Conservation (phyloP, 2,888 invertebrate genomes). For the Leistus spinibarbis region DNA sequence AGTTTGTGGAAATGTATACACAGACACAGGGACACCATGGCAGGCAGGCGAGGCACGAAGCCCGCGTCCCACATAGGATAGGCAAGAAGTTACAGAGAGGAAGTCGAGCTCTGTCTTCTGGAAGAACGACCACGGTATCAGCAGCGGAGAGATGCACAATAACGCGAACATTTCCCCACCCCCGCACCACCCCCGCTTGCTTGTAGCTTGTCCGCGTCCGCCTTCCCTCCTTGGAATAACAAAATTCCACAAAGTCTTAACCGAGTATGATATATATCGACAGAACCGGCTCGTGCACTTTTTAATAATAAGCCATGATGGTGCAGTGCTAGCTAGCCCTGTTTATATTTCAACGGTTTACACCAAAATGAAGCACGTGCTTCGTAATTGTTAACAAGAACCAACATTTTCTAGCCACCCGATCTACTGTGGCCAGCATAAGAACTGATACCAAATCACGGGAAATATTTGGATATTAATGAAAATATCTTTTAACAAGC, state of each 20-base stretch:
- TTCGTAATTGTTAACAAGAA: too few relatives aligned
- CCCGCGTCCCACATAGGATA: neutral
- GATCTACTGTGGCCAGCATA: too few relatives aligned
- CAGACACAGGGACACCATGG: neutral
- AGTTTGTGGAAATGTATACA: neutral
- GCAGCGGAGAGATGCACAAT: constrained; percentile 31
- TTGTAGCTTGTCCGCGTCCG: neutral
- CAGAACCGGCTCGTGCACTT: constrained; percentile 9
- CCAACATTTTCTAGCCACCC: too few relatives aligned
- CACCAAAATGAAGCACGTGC: neutral
- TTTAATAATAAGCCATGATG: neutral
- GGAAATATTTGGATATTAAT: too few relatives aligned
- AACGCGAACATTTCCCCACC: constrained; percentile 7
- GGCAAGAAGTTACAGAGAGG: constrained; percentile 7
- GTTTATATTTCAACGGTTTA: neutral
- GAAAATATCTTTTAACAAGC: too few relatives aligned
- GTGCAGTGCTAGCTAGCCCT: neutral
- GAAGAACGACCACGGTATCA: constrained; percentile 31
- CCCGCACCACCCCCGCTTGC: neutral
- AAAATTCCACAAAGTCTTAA: constrained; percentile 26
- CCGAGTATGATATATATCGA: constrained; percentile 22
- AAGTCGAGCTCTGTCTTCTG: constrained; percentile 22
- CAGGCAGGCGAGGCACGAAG: neutral
- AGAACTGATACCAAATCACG: too few relatives aligned
- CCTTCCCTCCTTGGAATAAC: constrained; percentile 26